Conservation (phyloP, 2,113 vertebrate genomes). For the Corythornis madagascariensis region DNA sequence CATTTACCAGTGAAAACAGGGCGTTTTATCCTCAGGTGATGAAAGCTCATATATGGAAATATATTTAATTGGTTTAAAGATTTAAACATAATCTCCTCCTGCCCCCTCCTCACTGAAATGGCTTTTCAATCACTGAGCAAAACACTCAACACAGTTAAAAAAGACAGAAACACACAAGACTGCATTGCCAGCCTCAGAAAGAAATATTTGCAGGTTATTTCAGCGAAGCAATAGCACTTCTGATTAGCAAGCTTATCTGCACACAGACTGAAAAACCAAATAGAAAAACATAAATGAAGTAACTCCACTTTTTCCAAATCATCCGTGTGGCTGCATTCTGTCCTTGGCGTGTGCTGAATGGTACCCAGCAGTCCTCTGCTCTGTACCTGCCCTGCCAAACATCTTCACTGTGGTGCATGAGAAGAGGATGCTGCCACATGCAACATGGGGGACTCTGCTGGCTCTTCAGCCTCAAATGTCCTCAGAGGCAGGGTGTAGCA, state of each 20-base stretch:
- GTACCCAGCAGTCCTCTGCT: background rate
- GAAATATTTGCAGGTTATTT: background rate
- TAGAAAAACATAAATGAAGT: background rate
- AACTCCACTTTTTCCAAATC: background rate
- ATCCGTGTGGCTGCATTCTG: background rate
- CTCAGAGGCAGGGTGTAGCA: background rate
- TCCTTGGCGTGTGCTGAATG: rapidly evolving
- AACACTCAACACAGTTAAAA: background rate
- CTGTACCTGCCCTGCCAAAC: background rate
- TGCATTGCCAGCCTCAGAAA: background rate
- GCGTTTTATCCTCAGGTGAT: background rate
- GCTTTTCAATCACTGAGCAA: background rate
- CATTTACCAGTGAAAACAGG: background rate
- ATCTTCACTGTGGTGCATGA: rapidly evolving
- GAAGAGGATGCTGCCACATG: background rate
- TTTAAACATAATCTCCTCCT: conserved; percentile 5
- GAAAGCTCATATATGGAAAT: conserved; percentile 26
- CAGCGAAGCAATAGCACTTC: background rate
- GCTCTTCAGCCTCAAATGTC: background rate
- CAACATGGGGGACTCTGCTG: background rate
- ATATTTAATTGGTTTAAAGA: conserved; percentile 30
- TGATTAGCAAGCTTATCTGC: background rate
- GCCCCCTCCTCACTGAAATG: background rate
- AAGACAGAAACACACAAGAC: background rate
- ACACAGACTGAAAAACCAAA: background rate